phyloP scores from a whole-genome alignment of 2,888 invertebrate genomes.

The Diloba caeruleocephala region DNA sequence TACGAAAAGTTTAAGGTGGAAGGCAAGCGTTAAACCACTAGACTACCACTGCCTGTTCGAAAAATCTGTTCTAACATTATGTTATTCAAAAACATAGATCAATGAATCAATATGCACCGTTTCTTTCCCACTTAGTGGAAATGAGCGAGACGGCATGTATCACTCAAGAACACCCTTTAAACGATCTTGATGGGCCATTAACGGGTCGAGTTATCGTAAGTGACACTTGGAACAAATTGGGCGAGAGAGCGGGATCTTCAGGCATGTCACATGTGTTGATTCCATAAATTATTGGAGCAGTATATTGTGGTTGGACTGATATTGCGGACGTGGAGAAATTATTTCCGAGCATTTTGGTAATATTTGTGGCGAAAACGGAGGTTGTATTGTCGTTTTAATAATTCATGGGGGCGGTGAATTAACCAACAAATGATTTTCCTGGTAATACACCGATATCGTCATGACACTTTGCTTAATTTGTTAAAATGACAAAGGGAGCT shows the following conservation, averaged over 20 bases:
- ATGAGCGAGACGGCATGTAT: conserved; percentile 39
- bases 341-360: background rate
- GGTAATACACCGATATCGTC: too few species aligned
- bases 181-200: conserved; percentile 70
- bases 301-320: background rate
- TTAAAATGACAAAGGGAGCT: too few species aligned
- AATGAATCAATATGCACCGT: conserved; percentile 26
- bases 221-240: conserved; percentile 71
- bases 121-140: conserved; percentile 9
- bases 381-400: too few species aligned
- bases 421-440: too few species aligned
- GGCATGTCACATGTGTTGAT: conserved; percentile 36
- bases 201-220: conserved; percentile 67
- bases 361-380: background rate
- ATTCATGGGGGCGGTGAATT: too few species aligned
- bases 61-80: conserved; percentile 7
- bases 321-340: background rate
- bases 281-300: conserved; percentile 32
- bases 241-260: conserved; percentile 43
- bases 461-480: too few species aligned
- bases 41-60: too few species aligned
- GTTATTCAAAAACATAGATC: conserved; percentile 31
- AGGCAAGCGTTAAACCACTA: too few species aligned
- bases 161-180: conserved; percentile 56
- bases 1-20: too few species aligned